Conservation (phyloP, 2,113 vertebrate species). For the Salvelinus alpinus region DNA sequence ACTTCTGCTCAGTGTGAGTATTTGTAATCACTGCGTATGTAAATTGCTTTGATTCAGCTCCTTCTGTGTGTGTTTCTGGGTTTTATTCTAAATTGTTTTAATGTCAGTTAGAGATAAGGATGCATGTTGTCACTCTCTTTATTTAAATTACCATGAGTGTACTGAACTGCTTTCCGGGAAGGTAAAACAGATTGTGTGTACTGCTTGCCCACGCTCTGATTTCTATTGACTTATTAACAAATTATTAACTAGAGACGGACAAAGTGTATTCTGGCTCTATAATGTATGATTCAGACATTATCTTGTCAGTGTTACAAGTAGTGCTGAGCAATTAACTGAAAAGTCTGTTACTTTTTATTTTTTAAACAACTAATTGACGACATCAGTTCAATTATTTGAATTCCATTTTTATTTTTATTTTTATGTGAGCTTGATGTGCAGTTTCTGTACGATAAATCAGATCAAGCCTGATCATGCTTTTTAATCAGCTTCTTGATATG, state of each 20-base stretch:
- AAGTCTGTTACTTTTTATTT: neutral
- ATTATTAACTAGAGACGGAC: slow-evolving; percentile 30
- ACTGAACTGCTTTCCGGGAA: neutral
- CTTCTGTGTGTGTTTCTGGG: neutral
- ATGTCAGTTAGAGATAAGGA: neutral
- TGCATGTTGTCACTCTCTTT: neutral
- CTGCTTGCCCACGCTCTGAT: slow-evolving; percentile 15
- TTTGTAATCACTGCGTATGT: neutral
- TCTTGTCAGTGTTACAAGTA: neutral
- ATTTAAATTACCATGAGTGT: neutral
- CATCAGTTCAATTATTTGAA: too few relatives aligned
- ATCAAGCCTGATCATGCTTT: too few relatives aligned
- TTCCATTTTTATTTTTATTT: too few relatives aligned
- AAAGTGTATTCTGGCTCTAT: neutral
- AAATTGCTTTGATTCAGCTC: neutral
- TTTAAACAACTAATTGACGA: too few relatives aligned
- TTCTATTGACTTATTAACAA: slow-evolving; percentile 37
- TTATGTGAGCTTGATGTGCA: too few relatives aligned
- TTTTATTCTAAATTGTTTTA: neutral
- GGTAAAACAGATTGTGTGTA: slow-evolving; percentile 1
- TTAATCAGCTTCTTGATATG: too few relatives aligned
- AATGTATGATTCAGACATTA: neutral
- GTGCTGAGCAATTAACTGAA: neutral
- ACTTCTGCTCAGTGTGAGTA: slow-evolving; percentile 61
- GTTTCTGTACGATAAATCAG: too few relatives aligned